phyloP scores from a whole-genome alignment of 2,888 invertebrate genomes.

The Agrilus cyanescens region DNA sequence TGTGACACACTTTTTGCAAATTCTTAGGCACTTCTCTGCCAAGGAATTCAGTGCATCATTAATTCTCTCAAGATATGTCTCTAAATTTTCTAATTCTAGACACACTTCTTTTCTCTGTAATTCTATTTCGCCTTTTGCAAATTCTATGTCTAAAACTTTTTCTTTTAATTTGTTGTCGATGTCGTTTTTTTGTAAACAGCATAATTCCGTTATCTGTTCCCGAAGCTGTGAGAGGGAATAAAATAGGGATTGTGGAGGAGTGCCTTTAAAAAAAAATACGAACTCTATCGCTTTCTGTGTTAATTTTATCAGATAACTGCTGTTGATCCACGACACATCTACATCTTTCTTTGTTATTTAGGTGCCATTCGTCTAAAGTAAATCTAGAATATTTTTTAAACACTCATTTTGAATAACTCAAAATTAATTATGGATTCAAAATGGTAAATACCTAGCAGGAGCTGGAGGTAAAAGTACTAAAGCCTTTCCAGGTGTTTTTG shows the following conservation, averaged over 20 bases:
- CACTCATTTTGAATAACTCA: too few species aligned
- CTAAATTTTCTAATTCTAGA: background rate
- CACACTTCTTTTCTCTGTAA: background rate
- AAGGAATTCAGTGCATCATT: background rate
- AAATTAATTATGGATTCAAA: too few species aligned
- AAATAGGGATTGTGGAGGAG: background rate
- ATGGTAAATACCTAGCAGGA: too few species aligned
- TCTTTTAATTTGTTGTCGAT: background rate
- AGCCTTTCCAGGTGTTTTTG: too few species aligned
- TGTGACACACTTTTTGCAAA: background rate
- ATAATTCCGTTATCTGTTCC: conserved; percentile 60
- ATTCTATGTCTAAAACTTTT: background rate
- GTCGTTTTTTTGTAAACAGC: conserved; percentile 54
- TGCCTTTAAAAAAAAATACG: background rate
- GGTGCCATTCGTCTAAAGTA: background rate
- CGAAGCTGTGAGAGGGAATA: conserved; percentile 38
- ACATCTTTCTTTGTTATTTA: background rate
- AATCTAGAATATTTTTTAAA: background rate
- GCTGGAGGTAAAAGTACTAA: too few species aligned
- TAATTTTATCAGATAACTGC: background rate
- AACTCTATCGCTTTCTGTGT: background rate
- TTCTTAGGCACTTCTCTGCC: background rate
- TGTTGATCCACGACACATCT: background rate
- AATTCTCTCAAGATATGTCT: background rate
- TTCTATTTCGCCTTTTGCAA: background rate